Evolutionary conservation across 2,113 vertebrate genomes (phyloP).

Genomic region (Pristiophorus japonicus): DNA sequence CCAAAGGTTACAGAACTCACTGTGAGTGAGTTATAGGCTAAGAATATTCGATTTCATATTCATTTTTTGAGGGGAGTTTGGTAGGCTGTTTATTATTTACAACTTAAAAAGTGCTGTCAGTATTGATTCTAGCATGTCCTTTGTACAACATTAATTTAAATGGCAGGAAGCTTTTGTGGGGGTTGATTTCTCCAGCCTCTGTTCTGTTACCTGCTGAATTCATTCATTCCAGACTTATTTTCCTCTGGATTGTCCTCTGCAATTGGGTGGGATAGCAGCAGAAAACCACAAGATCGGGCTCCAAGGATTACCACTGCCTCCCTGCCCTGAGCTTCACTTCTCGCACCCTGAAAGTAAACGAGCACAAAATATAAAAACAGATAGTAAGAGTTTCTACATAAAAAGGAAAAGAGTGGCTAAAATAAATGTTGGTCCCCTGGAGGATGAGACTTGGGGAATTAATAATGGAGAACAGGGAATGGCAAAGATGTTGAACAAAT

Average conservation of each 20-base stretch:
- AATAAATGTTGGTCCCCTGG: no score
- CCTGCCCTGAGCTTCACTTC: not conserved
- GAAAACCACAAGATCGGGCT: not conserved
- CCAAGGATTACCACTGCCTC: not conserved
- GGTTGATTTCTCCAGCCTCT: not conserved
- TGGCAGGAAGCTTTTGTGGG: not conserved
- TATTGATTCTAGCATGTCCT: not conserved
- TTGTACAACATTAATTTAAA: constrained; percentile 7
- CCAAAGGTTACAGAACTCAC: not conserved
- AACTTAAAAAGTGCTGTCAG: not conserved
- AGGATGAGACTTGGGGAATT: no score
- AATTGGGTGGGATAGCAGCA: not conserved
- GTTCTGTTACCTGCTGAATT: not conserved
- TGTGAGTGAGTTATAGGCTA: not conserved
- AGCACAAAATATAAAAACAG: no score
- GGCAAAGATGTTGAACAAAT: no score
- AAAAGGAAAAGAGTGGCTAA: no score
- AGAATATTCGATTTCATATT: not conserved
- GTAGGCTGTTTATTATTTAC: not conserved
- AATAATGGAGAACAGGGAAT: no score
- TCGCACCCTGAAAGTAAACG: no score
- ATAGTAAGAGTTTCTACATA: no score
- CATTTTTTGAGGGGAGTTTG: not conserved
- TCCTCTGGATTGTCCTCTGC: not conserved
- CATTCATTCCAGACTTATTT: not conserved